These are phyloP conservation scores for Drosophila elegans DNA, from an alignment of 1,140 invertebrate genomes.

Conservation along the genomic window DNA sequence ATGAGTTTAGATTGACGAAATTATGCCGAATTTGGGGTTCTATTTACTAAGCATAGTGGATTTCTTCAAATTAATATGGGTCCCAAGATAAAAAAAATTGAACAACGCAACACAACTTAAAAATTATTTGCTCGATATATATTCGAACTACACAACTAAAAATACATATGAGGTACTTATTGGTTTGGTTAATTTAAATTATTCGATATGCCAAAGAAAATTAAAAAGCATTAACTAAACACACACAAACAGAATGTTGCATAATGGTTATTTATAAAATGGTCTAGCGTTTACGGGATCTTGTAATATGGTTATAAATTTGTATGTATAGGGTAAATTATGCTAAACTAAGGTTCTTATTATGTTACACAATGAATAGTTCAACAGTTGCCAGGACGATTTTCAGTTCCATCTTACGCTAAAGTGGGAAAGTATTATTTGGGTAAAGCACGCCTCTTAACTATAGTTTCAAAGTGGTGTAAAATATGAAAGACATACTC, in stretches of 20 bases:
- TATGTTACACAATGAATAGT: conserved; percentile 45
- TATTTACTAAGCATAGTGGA: conserved; percentile 13
- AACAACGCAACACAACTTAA: conserved; percentile 36
- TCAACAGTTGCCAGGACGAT: conserved; percentile 49
- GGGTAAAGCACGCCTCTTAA: conserved; percentile 37
- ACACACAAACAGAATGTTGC: conserved; percentile 37
- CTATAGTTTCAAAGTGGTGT: conserved; percentile 15
- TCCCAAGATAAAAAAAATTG: conserved; percentile 17
- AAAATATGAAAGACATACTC: conserved; percentile 18
- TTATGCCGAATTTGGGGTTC: conserved; percentile 3
- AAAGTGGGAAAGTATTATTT: conserved; percentile 25
- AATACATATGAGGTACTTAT: conserved; percentile 12
- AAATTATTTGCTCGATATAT: conserved; percentile 17
- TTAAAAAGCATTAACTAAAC: conserved; percentile 63
- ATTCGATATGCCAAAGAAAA: conserved; percentile 43
- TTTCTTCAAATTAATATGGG: conserved; percentile 10
- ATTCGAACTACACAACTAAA: conserved; percentile 32
- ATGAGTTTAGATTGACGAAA: neutral
- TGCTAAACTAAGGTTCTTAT: conserved; percentile 51
- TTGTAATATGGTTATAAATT: conserved; percentile 35
- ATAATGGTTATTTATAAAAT: conserved; percentile 28
- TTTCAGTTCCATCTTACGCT: conserved; percentile 52
- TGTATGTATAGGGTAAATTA: conserved; percentile 24
- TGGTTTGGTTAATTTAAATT: conserved; percentile 14
- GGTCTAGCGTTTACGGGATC: conserved; percentile 46